Evolutionary conservation across 2,113 vertebrate species (phyloP).

Genomic region (cattle (Bos taurus)): DNA sequence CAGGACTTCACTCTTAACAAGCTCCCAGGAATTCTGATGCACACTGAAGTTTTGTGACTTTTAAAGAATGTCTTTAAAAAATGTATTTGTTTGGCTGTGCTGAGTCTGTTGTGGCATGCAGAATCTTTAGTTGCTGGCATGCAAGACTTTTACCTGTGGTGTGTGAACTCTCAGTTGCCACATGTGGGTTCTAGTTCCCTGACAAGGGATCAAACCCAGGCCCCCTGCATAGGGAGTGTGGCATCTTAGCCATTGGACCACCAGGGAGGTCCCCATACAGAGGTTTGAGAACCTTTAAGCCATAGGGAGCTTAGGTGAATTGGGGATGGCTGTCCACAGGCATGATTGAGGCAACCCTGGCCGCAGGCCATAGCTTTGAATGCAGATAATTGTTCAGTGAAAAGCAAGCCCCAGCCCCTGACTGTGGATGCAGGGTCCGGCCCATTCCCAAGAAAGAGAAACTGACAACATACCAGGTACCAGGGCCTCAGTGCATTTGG

Average conservation of each 20-base stretch:
- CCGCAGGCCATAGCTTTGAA: background rate
- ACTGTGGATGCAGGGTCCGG: background rate
- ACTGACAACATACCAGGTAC: background rate
- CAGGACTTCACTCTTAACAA: background rate
- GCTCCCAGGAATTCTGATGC: background rate
- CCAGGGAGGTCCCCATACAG: background rate
- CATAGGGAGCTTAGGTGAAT: rapidly evolving
- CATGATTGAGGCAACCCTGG: background rate
- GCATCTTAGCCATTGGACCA: background rate
- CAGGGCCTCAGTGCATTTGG: background rate
- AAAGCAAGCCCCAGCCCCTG: background rate
- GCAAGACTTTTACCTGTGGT: background rate
- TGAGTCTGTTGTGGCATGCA: background rate
- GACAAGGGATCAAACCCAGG: background rate
- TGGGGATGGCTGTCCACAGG: too few relatives aligned
- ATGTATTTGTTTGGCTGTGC: background rate
- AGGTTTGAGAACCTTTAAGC: background rate
- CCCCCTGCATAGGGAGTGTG: background rate
- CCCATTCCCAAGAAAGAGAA: background rate
- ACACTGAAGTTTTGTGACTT: background rate
- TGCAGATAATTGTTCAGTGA: background rate
- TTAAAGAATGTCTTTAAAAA: background rate
- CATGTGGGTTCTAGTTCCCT: background rate
- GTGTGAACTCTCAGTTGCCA: background rate
- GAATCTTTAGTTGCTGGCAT: background rate